Base-by-base conservation (phyloP, 2,888 invertebrate species). In the Latrodectus elegans region DNA sequence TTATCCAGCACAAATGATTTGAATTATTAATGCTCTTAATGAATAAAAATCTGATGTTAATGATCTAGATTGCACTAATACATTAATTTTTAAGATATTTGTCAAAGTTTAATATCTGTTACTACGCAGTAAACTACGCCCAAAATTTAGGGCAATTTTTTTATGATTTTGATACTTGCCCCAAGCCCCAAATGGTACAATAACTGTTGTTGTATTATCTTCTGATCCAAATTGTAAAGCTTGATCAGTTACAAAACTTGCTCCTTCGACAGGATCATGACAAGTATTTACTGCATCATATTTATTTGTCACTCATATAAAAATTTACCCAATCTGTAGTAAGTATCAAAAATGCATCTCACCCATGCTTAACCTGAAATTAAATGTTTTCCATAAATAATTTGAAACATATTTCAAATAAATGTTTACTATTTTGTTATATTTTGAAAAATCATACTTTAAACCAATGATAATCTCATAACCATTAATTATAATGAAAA, bases 171-270 rank as follows among this genome's bases (percentile, higher is more conserved):
- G 88, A 73, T 89, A 85, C 77, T 90, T 89, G 91, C 92, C 89
- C 93, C 94, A 94, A 1, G 93, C 92, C 10, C 93, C 94, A 87
- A 93, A 92, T 8, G 93, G 93, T 9, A 93, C 91, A 15, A 94
- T 92, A 15, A 93, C 89, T 49, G 92, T 92, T 4, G 93, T 93
- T 60, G 92, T 91, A 90, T 94, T 94, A 91, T 94, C 94, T 87
- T 93, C 93, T 4, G 93, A 93, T 8, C 93, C 93, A 91, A 92
- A 93, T 83, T 93, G 92, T 84, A 93, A 91, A 1, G 93, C 93
- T 91, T 93, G 92, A 89, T 93, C 94, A 4, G 92, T 92, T 4
- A 93, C 90, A 70, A 92, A 91, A 14, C 91, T 90, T 8, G 93
- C 93, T 15, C 93, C 93, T 79, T 93, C 92, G 49, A 91, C 88